Percentiles rank a stretch among this genome's conserved stretches.
Evolutionary conservation across 2,797 vertebrate genomes (phyloP).

Genomic region (Peromyscus eremicus): DNA sequence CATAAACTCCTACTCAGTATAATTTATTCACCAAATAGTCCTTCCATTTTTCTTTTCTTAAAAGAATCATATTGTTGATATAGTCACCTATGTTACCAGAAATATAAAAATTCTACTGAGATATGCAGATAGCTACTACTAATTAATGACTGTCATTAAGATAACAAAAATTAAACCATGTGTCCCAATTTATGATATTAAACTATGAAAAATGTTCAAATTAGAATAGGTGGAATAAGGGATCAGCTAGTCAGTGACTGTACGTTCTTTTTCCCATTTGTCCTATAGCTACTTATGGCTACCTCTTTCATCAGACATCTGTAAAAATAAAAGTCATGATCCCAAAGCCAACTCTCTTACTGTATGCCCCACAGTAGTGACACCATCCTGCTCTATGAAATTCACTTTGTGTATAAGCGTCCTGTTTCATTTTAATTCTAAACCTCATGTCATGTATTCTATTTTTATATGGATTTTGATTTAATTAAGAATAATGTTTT

Average conservation of each 20-base stretch:
- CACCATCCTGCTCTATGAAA: too few relatives aligned
- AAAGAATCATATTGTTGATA: background rate
- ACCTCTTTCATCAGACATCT: background rate
- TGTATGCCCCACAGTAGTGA: accelerated
- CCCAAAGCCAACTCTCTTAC: background rate
- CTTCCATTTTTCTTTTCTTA: background rate
- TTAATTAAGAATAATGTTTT: background rate
- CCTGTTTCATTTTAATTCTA: background rate
- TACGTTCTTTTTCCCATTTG: background rate
- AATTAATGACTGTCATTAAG: background rate
- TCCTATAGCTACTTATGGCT: background rate
- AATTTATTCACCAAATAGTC: background rate
- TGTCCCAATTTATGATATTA: background rate
- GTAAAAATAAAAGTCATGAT: background rate
- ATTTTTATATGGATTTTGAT: background rate
- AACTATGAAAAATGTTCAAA: background rate
- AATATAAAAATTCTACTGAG: background rate
- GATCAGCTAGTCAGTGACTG: background rate
- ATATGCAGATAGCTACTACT: background rate
- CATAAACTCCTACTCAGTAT: background rate
- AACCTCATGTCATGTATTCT: background rate
- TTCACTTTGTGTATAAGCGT: background rate
- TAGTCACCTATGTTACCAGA: background rate
- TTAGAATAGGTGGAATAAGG: background rate
- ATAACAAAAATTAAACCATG: background rate